Evolutionary conservation across 2,113 vertebrate genomes (phyloP).

Genomic region (Halcyon malimbica): DNA sequence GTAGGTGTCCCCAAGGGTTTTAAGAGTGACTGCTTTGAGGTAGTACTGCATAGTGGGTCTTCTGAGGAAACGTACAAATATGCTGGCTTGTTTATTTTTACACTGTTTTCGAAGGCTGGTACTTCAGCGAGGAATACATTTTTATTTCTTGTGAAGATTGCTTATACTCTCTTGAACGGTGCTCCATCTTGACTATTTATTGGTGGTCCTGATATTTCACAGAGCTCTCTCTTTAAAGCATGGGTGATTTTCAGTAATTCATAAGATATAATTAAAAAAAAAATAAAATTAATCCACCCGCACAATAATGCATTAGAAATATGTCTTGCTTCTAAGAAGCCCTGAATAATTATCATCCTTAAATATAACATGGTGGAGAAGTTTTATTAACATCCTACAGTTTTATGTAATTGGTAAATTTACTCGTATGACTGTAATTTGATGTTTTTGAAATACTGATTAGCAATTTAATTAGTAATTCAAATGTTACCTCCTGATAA

Average conservation of each 20-base stretch:
- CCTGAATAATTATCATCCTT: background rate
- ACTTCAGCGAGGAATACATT: background rate
- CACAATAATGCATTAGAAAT: background rate
- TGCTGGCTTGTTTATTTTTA: background rate
- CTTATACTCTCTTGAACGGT: background rate
- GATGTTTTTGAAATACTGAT: background rate
- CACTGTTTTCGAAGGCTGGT: background rate
- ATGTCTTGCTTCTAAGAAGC: background rate
- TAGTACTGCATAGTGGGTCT: background rate
- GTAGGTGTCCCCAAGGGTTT: slow-evolving; percentile 36
- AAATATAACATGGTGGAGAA: background rate
- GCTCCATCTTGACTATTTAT: background rate
- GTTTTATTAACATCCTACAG: background rate
- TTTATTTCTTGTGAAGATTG: background rate
- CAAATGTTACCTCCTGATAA: background rate
- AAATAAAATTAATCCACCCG: background rate
- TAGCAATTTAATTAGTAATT: background rate
- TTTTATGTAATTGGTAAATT: background rate
- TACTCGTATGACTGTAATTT: background rate
- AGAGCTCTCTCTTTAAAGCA: background rate
- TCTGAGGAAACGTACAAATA: background rate
- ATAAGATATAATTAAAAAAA: background rate
- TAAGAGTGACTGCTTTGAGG: slow-evolving; percentile 5
- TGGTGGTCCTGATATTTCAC: background rate
- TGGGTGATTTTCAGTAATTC: background rate